Percentiles rank a stretch among this genome's conserved stretches.
phyloP scores from a whole-genome alignment of 2,888 invertebrate species.

The Polymixis flavicincta region DNA sequence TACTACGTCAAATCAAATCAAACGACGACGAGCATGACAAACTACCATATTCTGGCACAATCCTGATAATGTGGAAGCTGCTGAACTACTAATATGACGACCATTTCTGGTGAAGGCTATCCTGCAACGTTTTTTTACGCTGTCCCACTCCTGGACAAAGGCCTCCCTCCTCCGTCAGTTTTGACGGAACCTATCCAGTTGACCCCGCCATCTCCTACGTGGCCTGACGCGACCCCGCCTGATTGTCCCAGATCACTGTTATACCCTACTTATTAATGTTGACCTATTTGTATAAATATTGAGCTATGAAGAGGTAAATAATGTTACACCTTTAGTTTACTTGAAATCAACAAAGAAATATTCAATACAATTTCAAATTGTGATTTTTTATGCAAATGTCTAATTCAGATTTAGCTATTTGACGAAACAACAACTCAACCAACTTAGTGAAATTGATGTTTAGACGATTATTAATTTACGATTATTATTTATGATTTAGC shows the following conservation, averaged over 20 bases:
- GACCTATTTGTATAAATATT: background rate
- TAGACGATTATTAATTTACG: too few relatives aligned
- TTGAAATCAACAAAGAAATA: background rate
- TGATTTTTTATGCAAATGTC: background rate
- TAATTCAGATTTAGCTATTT: background rate
- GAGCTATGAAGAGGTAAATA: background rate
- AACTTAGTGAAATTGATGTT: background rate
- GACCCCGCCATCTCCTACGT: too few relatives aligned
- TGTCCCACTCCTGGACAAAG: too few relatives aligned
- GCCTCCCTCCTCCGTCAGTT: too few relatives aligned
- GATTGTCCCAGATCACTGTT: too few relatives aligned
- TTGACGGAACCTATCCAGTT: too few relatives aligned
- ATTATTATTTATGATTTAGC: too few relatives aligned
- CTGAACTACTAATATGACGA: background rate
- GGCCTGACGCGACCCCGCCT: too few relatives aligned
- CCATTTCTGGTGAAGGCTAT: background rate
- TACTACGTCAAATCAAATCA: background rate
- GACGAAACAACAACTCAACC: background rate
- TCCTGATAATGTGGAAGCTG: background rate
- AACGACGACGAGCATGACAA: background rate
- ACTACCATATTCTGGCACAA: background rate
- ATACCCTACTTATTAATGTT: too few relatives aligned
- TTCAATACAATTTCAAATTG: background rate
- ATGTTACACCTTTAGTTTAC: background rate
- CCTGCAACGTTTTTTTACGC: too few relatives aligned